phyloP scores from a whole-genome alignment of 2,797 vertebrate species.

The Lepilemur septentrionalis region DNA sequence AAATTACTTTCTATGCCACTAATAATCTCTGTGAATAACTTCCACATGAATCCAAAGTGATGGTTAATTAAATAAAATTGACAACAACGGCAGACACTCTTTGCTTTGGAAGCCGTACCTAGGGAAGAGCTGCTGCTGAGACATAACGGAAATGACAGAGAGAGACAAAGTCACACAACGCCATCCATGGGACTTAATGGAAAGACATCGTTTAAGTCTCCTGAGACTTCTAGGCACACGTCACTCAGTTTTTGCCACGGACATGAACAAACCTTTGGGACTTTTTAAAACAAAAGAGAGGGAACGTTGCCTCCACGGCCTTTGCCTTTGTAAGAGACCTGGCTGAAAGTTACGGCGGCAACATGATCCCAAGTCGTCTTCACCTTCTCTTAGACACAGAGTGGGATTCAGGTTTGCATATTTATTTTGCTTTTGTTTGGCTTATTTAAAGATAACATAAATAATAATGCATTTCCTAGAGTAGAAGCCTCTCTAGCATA shows the following conservation, averaged over 20 bases:
- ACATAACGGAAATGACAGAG: not conserved
- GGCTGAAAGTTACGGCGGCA: not conserved
- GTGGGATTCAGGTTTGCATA: not conserved
- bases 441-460: not conserved
- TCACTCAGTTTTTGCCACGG: not conserved
- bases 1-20: not conserved
- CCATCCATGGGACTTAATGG: too few species aligned
- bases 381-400: not conserved
- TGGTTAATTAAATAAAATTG: not conserved
- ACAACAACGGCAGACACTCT: not conserved
- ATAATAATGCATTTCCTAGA: not conserved
- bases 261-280: not conserved
- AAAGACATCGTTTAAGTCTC: not conserved
- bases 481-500: not conserved
- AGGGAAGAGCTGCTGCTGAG: not conserved
- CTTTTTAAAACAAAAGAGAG: not conserved
- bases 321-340: not conserved
- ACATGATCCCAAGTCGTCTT: not conserved
- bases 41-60: not conserved
- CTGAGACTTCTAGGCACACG: not conserved
- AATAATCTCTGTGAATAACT: not conserved
- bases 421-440: not conserved
- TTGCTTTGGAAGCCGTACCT: not conserved
- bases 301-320: not conserved
- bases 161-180: not conserved